Conservation (phyloP, 2,113 vertebrate species). For the Callipepla californica region DNA sequence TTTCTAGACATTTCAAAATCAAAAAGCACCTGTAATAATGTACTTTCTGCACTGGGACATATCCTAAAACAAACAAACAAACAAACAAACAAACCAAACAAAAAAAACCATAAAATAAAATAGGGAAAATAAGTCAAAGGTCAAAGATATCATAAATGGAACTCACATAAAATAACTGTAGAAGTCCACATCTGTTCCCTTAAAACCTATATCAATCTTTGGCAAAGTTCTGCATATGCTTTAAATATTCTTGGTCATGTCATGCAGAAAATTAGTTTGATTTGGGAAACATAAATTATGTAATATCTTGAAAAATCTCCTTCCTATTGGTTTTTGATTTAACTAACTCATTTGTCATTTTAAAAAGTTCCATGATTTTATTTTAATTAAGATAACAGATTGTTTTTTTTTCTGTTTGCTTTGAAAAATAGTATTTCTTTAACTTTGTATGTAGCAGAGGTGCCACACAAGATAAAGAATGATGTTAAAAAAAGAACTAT, state of each 20-base stretch:
- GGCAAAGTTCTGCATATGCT: not conserved
- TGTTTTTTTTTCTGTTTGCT: not conserved
- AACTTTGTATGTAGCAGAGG: not conserved
- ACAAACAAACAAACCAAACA: not conserved
- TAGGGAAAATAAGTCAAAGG: not conserved
- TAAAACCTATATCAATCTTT: not conserved
- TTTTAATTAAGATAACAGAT: not conserved
- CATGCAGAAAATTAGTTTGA: not conserved
- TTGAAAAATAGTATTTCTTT: not conserved
- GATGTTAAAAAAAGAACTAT: not conserved
- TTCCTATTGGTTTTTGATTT: not conserved
- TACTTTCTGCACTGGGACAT: not conserved
- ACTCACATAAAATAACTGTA: not conserved
- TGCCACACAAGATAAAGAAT: not conserved
- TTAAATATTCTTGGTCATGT: not conserved
- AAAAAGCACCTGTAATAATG: not conserved
- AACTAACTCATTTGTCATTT: not conserved
- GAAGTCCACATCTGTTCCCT: not conserved
- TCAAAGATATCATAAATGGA: not conserved
- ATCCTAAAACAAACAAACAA: not conserved
- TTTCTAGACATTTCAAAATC: not conserved
- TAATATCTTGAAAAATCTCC: not conserved
- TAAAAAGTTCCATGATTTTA: not conserved
- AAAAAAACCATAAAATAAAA: not conserved
- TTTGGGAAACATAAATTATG: not conserved